Conservation (phyloP, 2,888 invertebrate species). For the Aelia acuminata region DNA sequence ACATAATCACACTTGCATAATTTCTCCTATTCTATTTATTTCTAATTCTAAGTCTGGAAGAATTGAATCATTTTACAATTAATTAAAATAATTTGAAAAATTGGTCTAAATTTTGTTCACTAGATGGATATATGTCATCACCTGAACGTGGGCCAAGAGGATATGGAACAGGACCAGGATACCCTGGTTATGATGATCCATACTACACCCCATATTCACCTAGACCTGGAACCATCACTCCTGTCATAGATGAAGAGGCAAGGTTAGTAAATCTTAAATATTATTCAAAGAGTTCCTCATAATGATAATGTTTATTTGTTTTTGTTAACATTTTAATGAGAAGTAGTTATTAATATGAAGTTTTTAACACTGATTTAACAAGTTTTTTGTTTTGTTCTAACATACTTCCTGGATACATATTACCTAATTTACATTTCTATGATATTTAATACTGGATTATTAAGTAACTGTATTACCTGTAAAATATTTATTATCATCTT, state of each 20-base stretch:
- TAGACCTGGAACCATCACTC: slow-evolving; percentile 80
- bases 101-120: slow-evolving; percentile 68
- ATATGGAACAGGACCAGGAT: slow-evolving; percentile 66
- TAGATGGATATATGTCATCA: slow-evolving; percentile 85
- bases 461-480: background rate
- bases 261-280: slow-evolving; percentile 72
- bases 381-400: slow-evolving; percentile 1
- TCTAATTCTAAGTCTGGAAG: background rate
- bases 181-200: slow-evolving; percentile 82
- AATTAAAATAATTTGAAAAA: background rate
- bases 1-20: no score
- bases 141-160: slow-evolving; percentile 77
- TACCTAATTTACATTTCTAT: background rate
- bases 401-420: background rate
- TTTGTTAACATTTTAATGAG: background rate
- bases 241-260: slow-evolving; percentile 92
- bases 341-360: background rate
- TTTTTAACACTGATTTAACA: background rate
- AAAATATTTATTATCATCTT: background rate
- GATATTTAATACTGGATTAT: background rate
- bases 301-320: background rate
- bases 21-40: background rate
- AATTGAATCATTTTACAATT: background rate
- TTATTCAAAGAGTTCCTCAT: background rate
- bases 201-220: slow-evolving; percentile 86